These are phyloP conservation scores for Hylaeus volcanicus DNA, from an alignment of 1,140 invertebrate species.

Conservation along the genomic window DNA sequence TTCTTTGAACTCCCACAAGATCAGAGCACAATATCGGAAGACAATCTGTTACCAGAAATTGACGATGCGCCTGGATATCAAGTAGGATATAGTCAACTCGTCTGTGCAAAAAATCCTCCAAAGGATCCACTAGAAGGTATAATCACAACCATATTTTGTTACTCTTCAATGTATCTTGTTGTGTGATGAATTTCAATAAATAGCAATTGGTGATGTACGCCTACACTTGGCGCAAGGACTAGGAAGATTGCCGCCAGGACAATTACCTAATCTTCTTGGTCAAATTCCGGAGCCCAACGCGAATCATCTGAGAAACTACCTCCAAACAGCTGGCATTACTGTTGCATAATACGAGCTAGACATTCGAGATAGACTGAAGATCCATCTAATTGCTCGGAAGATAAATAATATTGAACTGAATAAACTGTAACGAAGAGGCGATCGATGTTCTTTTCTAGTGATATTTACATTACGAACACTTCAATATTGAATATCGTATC, in stretches of 20 bases:
- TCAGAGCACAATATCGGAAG: constrained; percentile 88
- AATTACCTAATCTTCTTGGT: constrained; percentile 83
- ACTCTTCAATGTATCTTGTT: constrained; percentile 20
- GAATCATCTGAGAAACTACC: constrained; percentile 74
- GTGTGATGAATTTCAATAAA: neutral
- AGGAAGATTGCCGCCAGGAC: constrained; percentile 82
- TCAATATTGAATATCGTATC: constrained; percentile 12
- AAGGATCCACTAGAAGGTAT: constrained; percentile 86
- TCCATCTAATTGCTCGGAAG: constrained; percentile 70
- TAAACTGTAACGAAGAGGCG: constrained; percentile 64
- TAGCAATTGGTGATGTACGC: constrained; percentile 84
- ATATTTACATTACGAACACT: constrained; percentile 23
- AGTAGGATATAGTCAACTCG: constrained; percentile 92
- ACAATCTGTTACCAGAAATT: constrained; percentile 91
- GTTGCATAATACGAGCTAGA: constrained; percentile 74
- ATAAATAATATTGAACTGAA: constrained; percentile 74
- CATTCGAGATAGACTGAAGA: constrained; percentile 70
- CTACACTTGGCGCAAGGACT: constrained; percentile 87
- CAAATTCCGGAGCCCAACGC: constrained; percentile 78
- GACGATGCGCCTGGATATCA: constrained; percentile 94
- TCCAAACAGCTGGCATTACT: constrained; percentile 76
- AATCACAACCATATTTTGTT: constrained; percentile 9
- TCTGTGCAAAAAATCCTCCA: constrained; percentile 89
- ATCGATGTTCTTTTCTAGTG: constrained; percentile 30
- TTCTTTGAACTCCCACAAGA: constrained; percentile 95